Evolutionary conservation across 2,113 vertebrate species (phyloP).

Genomic region (Chaetodon auriga): DNA sequence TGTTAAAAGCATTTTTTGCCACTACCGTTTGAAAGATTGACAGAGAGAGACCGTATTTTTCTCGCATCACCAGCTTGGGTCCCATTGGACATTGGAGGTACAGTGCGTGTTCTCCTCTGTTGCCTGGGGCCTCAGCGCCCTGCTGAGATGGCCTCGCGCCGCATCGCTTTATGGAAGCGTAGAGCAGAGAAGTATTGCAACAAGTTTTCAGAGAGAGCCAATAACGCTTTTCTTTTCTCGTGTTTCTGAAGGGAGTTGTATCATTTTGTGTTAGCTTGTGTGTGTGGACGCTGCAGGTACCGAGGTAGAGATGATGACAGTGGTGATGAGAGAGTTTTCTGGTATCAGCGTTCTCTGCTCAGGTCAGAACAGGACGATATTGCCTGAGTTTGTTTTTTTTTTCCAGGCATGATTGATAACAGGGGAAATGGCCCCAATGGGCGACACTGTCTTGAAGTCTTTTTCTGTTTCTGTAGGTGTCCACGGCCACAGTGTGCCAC

Average conservation of each 20-base stretch:
- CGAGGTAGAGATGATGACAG: slow-evolving; percentile 41
- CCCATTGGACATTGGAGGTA: slow-evolving; percentile 46
- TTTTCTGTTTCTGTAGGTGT: slow-evolving; percentile 9
- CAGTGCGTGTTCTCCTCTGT: slow-evolving; percentile 25
- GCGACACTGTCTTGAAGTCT: background rate
- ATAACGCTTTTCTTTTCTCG: slow-evolving; percentile 33
- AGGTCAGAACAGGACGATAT: slow-evolving; percentile 52
- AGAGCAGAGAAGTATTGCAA: slow-evolving; percentile 48
- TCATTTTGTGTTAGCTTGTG: slow-evolving; percentile 31
- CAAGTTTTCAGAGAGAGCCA: slow-evolving; percentile 52
- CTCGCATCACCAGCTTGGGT: slow-evolving; percentile 49
- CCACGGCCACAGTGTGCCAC: slow-evolving; percentile 4
- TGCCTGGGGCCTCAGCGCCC: slow-evolving; percentile 38
- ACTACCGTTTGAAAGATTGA: slow-evolving; percentile 57
- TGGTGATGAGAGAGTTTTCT: slow-evolving; percentile 41
- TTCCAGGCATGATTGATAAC: slow-evolving; percentile 58
- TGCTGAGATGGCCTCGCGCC: slow-evolving; percentile 38
- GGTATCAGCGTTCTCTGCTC: slow-evolving; percentile 43
- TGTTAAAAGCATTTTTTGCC: slow-evolving; percentile 42
- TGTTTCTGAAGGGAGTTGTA: slow-evolving; percentile 37
- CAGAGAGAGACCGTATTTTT: slow-evolving; percentile 56
- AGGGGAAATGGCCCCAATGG: slow-evolving; percentile 18
- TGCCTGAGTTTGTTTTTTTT: slow-evolving; percentile 4
- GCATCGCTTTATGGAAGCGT: slow-evolving; percentile 46
- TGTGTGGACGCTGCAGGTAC: slow-evolving; percentile 25